Base-by-base conservation (phyloP, 2,888 invertebrate species). In the Sminthurides aquaticus region DNA sequence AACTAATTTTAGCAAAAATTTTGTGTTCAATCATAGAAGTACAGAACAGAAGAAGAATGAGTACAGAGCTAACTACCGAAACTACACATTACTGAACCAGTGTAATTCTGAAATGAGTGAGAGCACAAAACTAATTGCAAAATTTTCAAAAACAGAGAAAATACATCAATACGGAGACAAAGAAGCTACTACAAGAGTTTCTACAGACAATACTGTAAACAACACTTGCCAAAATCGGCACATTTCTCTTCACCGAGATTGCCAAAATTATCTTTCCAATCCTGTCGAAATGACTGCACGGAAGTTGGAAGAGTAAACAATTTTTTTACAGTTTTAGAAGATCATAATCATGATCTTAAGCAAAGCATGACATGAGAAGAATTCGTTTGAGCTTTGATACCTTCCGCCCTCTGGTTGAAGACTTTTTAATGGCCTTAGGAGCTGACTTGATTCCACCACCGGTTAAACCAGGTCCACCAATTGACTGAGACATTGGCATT, bases 71-170 rank as follows among this genome's bases (percentile, higher is more conserved):
- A 43, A 8, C 18, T 11, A 11, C 18, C 11, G 43, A 43, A 43
- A 43, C 43, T 43, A 43, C 18, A 43, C 8, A 11, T 52, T 52
- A 34, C 55, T 55, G 22, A 24, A 20, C 24, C 24, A 55, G 18
- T 24, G 25, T 18, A 55, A 20, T 55, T 25, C 22, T 22, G 55
- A 55, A 55, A 55, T 24, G n/a, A n/a, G n/a, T 55, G 18, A 20
- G 29, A 57, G n/a, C 29, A 57, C 26, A 57, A 57, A 55, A 57
- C 57, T 28, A 26, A 57, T 27, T 57, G 28, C 57, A 3, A 57
- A 57, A 27, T 57, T 28, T 28, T 57, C 5, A 22, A 57, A 52
- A 52, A 5, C 5, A n/a, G n/a, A n/a, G n/a, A n/a, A n/a, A n/a
- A 52, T 8, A 52, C 52, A 11, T 11, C 3, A 57, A 57, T 27